Conservation (phyloP, 2,888 invertebrate genomes). For the Conistra vaccinii region DNA sequence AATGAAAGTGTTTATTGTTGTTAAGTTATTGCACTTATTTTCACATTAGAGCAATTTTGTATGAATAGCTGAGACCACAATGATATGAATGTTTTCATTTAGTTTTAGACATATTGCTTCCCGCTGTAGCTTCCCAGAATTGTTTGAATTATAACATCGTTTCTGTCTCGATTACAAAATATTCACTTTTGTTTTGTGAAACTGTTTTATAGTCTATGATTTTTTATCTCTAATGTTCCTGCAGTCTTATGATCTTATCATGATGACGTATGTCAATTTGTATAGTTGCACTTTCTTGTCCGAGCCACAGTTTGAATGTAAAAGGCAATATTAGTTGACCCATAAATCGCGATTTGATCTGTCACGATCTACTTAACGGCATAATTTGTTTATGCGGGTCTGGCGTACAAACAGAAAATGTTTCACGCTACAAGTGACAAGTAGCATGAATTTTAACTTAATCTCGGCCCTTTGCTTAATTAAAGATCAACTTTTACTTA, state of each 20-base stretch:
- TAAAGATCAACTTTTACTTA: conserved; percentile 66
- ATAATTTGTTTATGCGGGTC: conserved; percentile 72
- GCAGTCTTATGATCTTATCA: background rate
- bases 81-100: conserved; percentile 46
- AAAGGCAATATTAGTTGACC: conserved; percentile 80
- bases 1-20: conserved; percentile 73
- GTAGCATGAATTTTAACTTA: conserved; percentile 69
- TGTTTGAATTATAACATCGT: conserved; percentile 25
- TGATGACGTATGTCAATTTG: conserved; percentile 28
- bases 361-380: conserved; percentile 87
- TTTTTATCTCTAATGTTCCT: background rate
- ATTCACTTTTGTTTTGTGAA: background rate
- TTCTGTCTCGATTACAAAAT: conserved; percentile 1
- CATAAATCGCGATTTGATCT: conserved; percentile 84
- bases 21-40: conserved; percentile 63
- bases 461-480: conserved; percentile 68
- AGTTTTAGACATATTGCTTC: conserved; percentile 22
- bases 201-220: background rate
- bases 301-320: conserved; percentile 63
- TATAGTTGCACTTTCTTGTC: conserved; percentile 73
- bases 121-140: conserved; percentile 35
- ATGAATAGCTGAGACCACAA: conserved; percentile 43
- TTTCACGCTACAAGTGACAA: conserved; percentile 75
- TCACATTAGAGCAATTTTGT: conserved; percentile 64
- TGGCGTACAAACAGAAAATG: conserved; percentile 66